A percentile compares a stretch with the other conserved stretches of the same genome.
phyloP scores from a whole-genome alignment of 2,797 vertebrate genomes.

The Myotis planiceps region DNA sequence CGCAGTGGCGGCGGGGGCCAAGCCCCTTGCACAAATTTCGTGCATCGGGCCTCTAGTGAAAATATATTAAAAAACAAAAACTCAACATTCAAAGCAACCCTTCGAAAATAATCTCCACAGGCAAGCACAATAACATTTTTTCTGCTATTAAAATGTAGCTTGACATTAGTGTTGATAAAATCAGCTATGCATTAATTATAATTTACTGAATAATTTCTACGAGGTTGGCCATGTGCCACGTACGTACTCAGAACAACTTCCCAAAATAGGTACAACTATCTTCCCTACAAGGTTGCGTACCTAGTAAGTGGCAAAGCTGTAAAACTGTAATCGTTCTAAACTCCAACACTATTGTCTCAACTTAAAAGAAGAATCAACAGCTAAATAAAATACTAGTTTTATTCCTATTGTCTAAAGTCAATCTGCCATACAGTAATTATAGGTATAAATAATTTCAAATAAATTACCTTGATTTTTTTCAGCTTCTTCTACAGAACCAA shows the following conservation, averaged over 20 bases:
- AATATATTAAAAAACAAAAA: constrained; percentile 8
- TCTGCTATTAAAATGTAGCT: constrained; percentile 35
- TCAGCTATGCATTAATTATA: not conserved
- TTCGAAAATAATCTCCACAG: not conserved
- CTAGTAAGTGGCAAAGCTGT: not conserved
- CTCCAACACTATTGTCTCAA: not conserved
- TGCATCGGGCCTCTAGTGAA: not conserved
- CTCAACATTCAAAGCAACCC: not conserved
- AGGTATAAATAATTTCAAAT: constrained; percentile 20
- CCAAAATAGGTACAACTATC: not conserved
- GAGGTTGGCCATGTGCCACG: not conserved
- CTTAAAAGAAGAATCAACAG: not conserved
- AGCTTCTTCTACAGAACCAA: constrained; percentile 97
- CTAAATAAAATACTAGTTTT: constrained; percentile 1
- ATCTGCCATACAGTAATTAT: not conserved
- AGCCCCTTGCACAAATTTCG: no score
- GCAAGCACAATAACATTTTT: not conserved
- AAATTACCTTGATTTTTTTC: constrained; percentile 98
- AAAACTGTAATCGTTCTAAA: not conserved
- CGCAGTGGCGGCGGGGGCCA: no score
- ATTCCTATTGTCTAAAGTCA: not conserved
- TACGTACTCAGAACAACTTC: not conserved
- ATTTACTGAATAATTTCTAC: not conserved
- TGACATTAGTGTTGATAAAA: not conserved
- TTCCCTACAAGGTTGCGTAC: not conserved